Evolutionary conservation across 2,888 invertebrate species (phyloP), one percentile per base, ranked within the genome.

Genomic region (Epicampocera succincta): DNA sequence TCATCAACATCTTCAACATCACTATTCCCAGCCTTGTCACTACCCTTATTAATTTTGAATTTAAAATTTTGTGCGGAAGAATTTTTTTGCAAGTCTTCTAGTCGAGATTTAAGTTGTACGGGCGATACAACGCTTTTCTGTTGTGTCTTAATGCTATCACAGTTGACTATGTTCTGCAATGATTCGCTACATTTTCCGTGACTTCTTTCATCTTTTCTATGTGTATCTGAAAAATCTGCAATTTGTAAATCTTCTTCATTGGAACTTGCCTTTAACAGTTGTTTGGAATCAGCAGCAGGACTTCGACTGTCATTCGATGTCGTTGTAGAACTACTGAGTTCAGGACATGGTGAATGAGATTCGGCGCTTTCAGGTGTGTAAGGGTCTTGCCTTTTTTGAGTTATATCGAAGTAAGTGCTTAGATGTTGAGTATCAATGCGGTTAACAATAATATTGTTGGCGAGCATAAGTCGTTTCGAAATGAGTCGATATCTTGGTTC

Each of bases 331-430:
- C 85, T 86, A 25, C 83, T 89, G 0, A 89, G 58, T 61, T 91
- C 93, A 0, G 93, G 92, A 80, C 92, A 92, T 0, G 96, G 95
- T 54, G 95, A 94, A 86, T 94, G 95, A 21, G 95, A 95, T 86
- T 96, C 96, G 84, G 94, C 92, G 89, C 95, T 95, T 87, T 96
- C 96, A n/a, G 96, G 96, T 0, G 96, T 96, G 86, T 96, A 96
- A 0, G 96, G 96, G 85, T 95, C 95, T 66, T 85, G 84, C 25
- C 83, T 85, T 40, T 85, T 69, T 33, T 84, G 83, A 2, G 46
- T 33, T 17, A 84, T 84, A 79, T 89, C 86, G 61, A 87, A 85
- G 77, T 85, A 85, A 17, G 89, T 88, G 76, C 86, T 89, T 0
- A 93, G 87, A 29, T 92, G 87, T 1, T 92, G 92, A 4, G 91